Percentiles rank a stretch among this genome's conserved stretches.
These are phyloP conservation scores for Catostomus latipinnis DNA, from an alignment of 2,797 vertebrate genomes.

Conservation along the genomic window DNA sequence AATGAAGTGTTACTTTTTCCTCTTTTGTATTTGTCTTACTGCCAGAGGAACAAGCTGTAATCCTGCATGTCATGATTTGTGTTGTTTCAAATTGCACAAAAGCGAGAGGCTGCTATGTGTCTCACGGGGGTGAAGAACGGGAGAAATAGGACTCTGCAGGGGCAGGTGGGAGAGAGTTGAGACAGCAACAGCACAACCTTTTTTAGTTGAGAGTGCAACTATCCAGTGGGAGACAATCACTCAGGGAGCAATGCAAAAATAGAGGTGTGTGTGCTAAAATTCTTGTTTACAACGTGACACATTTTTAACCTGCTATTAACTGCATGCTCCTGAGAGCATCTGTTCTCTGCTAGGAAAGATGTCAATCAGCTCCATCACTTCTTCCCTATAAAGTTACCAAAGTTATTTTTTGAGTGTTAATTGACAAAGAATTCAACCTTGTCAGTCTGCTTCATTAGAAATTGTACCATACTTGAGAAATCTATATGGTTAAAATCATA, in stretches of 20 bases:
- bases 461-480: slow-evolving; percentile 7
- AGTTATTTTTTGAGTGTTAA: slow-evolving; percentile 16
- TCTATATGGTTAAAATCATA: neutral
- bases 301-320: slow-evolving; percentile 77
- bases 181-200: slow-evolving; percentile 62
- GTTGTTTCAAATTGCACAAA: slow-evolving; percentile 76
- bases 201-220: slow-evolving; percentile 61
- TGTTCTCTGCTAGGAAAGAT: slow-evolving; percentile 24
- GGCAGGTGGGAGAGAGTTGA: slow-evolving; percentile 62
- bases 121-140: slow-evolving; percentile 67
- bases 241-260: slow-evolving; percentile 55
- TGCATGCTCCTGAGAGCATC: slow-evolving; percentile 61
- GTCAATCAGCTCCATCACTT: slow-evolving; percentile 28
- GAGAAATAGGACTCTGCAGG: slow-evolving; percentile 59
- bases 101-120: slow-evolving; percentile 67
- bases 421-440: neutral
- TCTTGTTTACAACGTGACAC: slow-evolving; percentile 79
- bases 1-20: slow-evolving; percentile 71
- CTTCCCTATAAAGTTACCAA: slow-evolving; percentile 26
- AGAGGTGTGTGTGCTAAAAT: slow-evolving; percentile 49
- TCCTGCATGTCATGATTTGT: slow-evolving; percentile 62
- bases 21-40: slow-evolving; percentile 47
- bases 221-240: slow-evolving; percentile 55
- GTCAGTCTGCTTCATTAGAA: neutral
- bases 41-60: slow-evolving; percentile 65